Conservation (phyloP, 2,888 invertebrate genomes). For the Podabrus alpinus region DNA sequence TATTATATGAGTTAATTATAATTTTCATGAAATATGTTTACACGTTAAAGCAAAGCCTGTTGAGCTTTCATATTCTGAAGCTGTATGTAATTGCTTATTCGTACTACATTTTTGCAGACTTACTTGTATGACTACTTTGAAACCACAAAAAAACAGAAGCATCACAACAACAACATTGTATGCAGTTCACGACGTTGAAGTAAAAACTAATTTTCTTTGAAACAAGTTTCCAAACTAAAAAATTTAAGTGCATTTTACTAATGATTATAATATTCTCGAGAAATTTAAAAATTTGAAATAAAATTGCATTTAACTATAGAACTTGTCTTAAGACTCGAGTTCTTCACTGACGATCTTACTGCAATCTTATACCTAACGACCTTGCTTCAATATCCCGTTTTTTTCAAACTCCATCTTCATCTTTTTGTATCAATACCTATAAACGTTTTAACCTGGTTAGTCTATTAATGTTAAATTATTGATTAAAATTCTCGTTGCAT, state of each 20-base stretch:
- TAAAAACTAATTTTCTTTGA: background rate
- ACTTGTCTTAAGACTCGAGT: too few relatives aligned
- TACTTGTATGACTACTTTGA: conserved; percentile 28
- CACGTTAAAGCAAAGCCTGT: background rate
- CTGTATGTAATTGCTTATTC: conserved; percentile 22
- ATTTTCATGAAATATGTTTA: background rate
- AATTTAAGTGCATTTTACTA: background rate
- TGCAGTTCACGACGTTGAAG: background rate
- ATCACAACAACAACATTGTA: background rate
- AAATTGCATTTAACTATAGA: background rate
- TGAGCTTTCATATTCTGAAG: conserved; percentile 5
- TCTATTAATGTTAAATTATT: background rate
- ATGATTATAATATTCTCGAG: background rate
- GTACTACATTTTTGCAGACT: conserved; percentile 24
- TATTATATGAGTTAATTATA: background rate
- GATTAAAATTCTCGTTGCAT: background rate
- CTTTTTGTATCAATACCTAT: background rate
- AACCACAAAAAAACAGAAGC: conserved; percentile 5
- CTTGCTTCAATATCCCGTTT: conserved; percentile 10
- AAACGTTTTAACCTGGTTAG: background rate
- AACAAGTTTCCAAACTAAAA: background rate
- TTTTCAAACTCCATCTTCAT: conserved; percentile 5
- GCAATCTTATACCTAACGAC: background rate
- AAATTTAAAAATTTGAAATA: background rate
- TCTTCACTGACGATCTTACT: background rate